These are phyloP conservation scores for Gastrophysa polygoni DNA, from an alignment of 2,888 invertebrate genomes.

Conservation along the genomic window DNA sequence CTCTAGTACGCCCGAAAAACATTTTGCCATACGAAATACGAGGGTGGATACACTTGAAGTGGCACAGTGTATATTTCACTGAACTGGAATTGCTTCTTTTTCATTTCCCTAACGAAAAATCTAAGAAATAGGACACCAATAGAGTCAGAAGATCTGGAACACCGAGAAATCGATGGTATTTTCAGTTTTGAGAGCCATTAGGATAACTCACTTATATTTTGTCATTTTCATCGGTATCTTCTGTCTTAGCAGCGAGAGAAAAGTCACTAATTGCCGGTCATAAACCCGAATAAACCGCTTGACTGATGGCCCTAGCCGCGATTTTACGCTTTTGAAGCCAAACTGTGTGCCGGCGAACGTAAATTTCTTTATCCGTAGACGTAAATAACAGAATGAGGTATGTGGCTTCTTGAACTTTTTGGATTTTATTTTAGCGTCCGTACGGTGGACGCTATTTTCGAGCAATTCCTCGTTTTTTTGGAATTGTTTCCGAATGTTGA, in stretches of 20 bases:
- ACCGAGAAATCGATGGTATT: too few species aligned
- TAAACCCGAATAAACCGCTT: conserved; percentile 9
- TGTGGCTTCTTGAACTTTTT: conserved; percentile 10
- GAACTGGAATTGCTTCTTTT: too few species aligned
- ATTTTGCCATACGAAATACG: too few species aligned
- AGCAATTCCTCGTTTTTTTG: conserved; percentile 1
- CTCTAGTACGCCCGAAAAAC: too few species aligned
- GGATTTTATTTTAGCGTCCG: conserved; percentile 7
- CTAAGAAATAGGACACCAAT: too few species aligned
- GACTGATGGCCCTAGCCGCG: conserved; percentile 7
- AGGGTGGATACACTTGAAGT: too few species aligned
- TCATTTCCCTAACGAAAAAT: too few species aligned
- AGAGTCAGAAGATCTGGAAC: too few species aligned
- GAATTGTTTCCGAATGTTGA: conserved; percentile 7
- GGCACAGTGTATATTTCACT: too few species aligned
- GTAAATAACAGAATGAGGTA: conserved; percentile 12
- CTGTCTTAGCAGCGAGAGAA: neutral
- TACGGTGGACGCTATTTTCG: conserved; percentile 7
- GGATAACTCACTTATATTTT: neutral
- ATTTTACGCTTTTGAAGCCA: conserved; percentile 10
- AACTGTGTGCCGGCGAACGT: neutral
- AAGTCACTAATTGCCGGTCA: conserved; percentile 2
- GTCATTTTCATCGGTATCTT: neutral
- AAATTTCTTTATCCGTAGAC: neutral
- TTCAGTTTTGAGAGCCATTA: neutral